Evolutionary conservation across 2,797 vertebrate genomes (phyloP), one percentile per base, ranked within the genome.

Genomic region (Pelochelys cantorii): DNA sequence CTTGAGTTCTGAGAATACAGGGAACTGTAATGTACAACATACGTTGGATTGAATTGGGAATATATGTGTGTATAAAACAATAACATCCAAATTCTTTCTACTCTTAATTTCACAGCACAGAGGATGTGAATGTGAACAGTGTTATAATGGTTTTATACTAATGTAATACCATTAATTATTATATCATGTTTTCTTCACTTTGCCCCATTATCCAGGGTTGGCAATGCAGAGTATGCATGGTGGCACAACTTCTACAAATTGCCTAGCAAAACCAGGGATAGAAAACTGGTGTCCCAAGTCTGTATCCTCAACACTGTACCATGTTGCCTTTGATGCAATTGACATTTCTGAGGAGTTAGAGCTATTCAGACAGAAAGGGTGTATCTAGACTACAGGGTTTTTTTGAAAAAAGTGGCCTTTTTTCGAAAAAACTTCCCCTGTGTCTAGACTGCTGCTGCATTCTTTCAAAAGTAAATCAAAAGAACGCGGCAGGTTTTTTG

Each of bases 1-100:
- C 84, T n/a, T 81, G 74, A 83, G 31, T 62, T 94, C 59, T 87
- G 92, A 92, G 25, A 93, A 84, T 48, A 42, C 53, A 81, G 7
- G 23, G 82, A 92, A 79, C 1, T 29, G 37, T 74, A 57, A 56
- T 78, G 48, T 77, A 77, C 86, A 59, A 17, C 22, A 1, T 59
- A 31, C 22, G 20, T 52, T 92, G 91, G 22, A 87, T 29, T 93
- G 53, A 92, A 29, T 81, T 84, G 37, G 53, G 56, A 92, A 89
- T 88, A 87, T 9, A 14, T 80, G 8, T 55, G 25, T 65, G 1
- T 1, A 3, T 11, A 90, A 62, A 11, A 52, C 54, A 82, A 37
- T 55, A 11, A 2, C 90, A 20, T 18, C 54, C 4, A 84, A 1
- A 3, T 17, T 4, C 6, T 91, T 94, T 84, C 27, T 86, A 25